Conservation (phyloP, 1,140 invertebrate genomes). For the Triops longicaudatus region DNA sequence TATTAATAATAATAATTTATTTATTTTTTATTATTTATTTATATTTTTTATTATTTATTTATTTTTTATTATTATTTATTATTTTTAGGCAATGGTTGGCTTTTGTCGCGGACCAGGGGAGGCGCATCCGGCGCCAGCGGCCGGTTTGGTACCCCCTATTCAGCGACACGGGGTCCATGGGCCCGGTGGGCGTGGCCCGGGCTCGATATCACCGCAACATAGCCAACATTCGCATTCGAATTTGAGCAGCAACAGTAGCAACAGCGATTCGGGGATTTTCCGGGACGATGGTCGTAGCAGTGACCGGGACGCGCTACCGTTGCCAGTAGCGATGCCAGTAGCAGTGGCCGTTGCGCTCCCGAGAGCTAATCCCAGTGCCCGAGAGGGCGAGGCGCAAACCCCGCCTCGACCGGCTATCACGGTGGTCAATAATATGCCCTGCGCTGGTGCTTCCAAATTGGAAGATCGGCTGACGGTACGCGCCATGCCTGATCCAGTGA, state of each 20-base stretch:
- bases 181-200: slow-evolving; percentile 23
- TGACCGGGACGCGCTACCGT: slow-evolving; percentile 22
- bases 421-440: slow-evolving; percentile 13
- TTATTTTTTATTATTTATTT: too few species aligned
- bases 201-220: slow-evolving; percentile 22
- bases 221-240: slow-evolving; percentile 47
- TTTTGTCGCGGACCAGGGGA: not conserved
- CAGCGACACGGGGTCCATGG: slow-evolving; percentile 6
- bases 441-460: slow-evolving; percentile 35
- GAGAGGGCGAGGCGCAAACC: not conserved
- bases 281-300: slow-evolving; percentile 38
- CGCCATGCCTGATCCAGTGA: slow-evolving; percentile 44
- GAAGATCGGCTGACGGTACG: slow-evolving; percentile 43
- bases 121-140: not conserved
- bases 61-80: not conserved
- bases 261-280: slow-evolving; percentile 90
- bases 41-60: not conserved
- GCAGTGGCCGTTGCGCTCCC: not conserved
- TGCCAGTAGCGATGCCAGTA: slow-evolving; percentile 25
- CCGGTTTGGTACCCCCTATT: not conserved
- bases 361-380: not conserved
- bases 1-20: too few species aligned
- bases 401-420: not conserved
- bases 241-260: slow-evolving; percentile 77
- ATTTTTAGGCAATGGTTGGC: not conserved